Base-by-base conservation (phyloP, 2,888 invertebrate species). In the Dromius quadrimaculatus region DNA sequence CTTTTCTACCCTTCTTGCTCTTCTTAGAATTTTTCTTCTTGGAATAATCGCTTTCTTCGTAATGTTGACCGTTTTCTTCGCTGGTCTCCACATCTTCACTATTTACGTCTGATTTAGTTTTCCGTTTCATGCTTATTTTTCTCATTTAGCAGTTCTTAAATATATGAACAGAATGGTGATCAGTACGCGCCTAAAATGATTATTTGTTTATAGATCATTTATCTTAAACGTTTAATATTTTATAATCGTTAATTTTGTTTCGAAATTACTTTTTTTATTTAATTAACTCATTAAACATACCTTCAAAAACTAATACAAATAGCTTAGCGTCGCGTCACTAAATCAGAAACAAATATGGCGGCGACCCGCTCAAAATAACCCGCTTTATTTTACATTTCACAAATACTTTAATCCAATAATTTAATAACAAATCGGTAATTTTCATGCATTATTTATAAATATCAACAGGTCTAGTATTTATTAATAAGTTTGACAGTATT, bases 81-180 rank as follows among this genome's bases (percentile, higher is more conserved):
- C 23, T 23, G 45, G 74, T 75, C 28, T 75, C 74, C 20, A 69
- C 71, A 43, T 72, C 74, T 23, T 72, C 65, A 15, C 66, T 38
- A 15, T 36, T 62, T 11, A 47, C 11, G 9, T 59, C 68, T 15
- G 62, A 13, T 32, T 34, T 70, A 43, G 76, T 77, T 69, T 81
- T 82, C 34, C 77, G 78, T 71, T 80, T 81, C 79, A 80, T 80
- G 54, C 78, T 78, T 71, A 81, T 72, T 72, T 80, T 80, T 75
- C 82, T 78, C 82, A 82, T 82, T 71, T 54, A 54, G 50, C 9
- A 54, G 13, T 54, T 54, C 5, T 19, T 20, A 20, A 20, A 41
- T 41, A 41, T 15, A 15, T 28, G 13, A 15, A 45, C 20, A 6
- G 11, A 20, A 20, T 19, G 4, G 28, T 20, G 9, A 11, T 34